These are phyloP conservation scores for Lucilia cuprina DNA, from an alignment of 1,140 invertebrate genomes.

Conservation along the genomic window DNA sequence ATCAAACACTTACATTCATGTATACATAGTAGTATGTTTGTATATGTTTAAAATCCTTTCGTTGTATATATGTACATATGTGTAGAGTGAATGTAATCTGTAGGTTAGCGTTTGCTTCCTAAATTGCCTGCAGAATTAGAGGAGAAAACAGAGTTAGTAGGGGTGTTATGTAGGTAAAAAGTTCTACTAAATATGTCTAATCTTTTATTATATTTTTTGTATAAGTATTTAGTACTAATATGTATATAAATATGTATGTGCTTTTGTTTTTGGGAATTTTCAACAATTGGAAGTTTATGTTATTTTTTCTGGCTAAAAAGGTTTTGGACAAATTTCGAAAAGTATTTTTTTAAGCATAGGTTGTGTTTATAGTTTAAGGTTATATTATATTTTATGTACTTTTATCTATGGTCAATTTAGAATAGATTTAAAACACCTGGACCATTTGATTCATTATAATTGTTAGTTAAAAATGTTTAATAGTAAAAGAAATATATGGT, in stretches of 20 bases:
- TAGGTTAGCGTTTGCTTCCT: background rate
- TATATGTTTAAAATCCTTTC: background rate
- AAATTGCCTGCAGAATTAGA: background rate
- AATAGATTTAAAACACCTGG: constrained; percentile 21
- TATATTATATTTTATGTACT: background rate
- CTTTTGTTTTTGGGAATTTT: too few relatives aligned
- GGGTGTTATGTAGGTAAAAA: background rate
- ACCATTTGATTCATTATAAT: background rate
- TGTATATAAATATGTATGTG: too few relatives aligned
- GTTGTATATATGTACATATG: background rate
- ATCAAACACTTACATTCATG: too few relatives aligned
- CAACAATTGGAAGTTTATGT: background rate
- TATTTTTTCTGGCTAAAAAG: too few relatives aligned
- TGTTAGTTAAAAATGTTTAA: background rate
- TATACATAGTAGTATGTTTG: background rate
- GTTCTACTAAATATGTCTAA: background rate
- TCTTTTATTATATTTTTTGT: background rate
- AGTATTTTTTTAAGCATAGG: background rate
- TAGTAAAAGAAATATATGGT: too few relatives aligned
- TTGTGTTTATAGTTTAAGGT: background rate
- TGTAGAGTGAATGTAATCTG: background rate
- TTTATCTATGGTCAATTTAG: constrained; percentile 15
- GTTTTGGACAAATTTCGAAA: too few relatives aligned
- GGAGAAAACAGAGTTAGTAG: background rate
- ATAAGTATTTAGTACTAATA: too few relatives aligned